A percentile compares a stretch with the other conserved stretches of the same genome.
Conservation (phyloP, 2,888 invertebrate genomes). For the Xanthia icteritia region DNA sequence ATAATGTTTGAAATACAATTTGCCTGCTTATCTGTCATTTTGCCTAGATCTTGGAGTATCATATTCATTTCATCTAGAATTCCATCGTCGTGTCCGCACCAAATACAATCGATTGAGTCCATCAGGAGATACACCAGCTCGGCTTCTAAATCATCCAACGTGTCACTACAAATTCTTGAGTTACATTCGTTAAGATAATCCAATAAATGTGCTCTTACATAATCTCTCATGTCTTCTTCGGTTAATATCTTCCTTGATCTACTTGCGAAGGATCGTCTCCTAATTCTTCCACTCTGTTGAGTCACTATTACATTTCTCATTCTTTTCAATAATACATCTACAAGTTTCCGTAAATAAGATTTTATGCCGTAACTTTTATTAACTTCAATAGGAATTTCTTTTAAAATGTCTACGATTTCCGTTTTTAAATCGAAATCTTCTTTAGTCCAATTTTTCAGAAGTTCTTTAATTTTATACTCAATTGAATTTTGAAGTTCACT, state of each 20-base stretch:
- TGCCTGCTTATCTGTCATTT: constrained; percentile 69
- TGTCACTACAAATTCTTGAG: constrained; percentile 58
- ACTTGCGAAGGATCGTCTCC: constrained; percentile 16
- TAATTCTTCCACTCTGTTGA: constrained; percentile 19
- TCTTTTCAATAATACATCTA: constrained; percentile 70
- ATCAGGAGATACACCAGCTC: constrained; percentile 73
- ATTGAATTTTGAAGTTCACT: constrained; percentile 62
- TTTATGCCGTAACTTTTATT: constrained; percentile 61
- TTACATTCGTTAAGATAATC: constrained; percentile 65
- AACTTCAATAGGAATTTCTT: constrained; percentile 71
- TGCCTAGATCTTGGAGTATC: constrained; percentile 67
- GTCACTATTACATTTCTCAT: constrained; percentile 49
- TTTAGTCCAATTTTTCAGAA: constrained; percentile 62
- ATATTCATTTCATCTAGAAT: constrained; percentile 69
- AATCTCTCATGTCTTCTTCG: constrained; percentile 70
- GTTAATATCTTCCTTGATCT: constrained; percentile 61
- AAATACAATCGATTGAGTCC: constrained; percentile 69
- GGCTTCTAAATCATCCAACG: constrained; percentile 69
- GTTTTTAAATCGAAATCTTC: constrained; percentile 62
- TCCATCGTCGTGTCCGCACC: constrained; percentile 60
- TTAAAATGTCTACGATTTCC: constrained; percentile 69
- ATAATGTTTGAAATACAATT: constrained; percentile 67
- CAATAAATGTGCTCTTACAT: constrained; percentile 69
- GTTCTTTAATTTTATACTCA: constrained; percentile 64
- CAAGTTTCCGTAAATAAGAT: constrained; percentile 68